Percentiles rank a stretch among this genome's conserved stretches.
Evolutionary conservation across 2,113 vertebrate species (phyloP).

Genomic region (Rhodinocichla rosea): DNA sequence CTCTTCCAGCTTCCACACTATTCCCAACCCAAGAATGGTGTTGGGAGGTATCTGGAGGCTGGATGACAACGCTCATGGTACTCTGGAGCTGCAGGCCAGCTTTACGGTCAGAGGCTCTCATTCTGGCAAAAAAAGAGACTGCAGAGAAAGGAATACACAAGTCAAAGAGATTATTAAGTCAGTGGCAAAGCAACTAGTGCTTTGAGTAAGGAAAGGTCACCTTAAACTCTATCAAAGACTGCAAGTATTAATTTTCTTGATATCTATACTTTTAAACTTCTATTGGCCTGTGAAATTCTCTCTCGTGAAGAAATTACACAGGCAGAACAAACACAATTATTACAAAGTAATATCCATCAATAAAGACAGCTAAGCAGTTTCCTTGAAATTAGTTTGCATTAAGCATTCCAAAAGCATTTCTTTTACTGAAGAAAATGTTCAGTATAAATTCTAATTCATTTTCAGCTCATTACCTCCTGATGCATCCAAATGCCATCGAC

Average conservation of each 20-base stretch:
- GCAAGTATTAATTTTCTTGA: neutral
- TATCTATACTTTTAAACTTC: neutral
- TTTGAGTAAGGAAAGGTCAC: neutral
- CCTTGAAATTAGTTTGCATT: conserved; percentile 1
- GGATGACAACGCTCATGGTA: neutral
- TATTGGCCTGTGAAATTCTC: neutral
- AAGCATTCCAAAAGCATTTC: neutral
- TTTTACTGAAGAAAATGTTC: conserved; percentile 4
- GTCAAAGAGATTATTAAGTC: neutral
- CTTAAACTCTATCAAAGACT: neutral
- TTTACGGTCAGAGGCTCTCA: neutral
- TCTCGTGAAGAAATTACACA: neutral
- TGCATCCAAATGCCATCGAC: neutral
- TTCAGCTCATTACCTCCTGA: conserved; percentile 1
- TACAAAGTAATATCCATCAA: neutral
- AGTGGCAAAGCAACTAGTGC: neutral
- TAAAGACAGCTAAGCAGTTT: neutral
- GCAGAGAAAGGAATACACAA: neutral
- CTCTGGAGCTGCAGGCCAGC: neutral
- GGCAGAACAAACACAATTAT: neutral
- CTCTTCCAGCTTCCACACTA: neutral
- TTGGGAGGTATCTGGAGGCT: neutral
- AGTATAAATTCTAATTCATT: conserved; percentile 12
- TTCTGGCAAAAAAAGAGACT: neutral
- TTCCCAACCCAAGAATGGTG: neutral